Evolutionary conservation across 2,888 invertebrate genomes (phyloP).

Genomic region (Mechanitis messenoides): DNA sequence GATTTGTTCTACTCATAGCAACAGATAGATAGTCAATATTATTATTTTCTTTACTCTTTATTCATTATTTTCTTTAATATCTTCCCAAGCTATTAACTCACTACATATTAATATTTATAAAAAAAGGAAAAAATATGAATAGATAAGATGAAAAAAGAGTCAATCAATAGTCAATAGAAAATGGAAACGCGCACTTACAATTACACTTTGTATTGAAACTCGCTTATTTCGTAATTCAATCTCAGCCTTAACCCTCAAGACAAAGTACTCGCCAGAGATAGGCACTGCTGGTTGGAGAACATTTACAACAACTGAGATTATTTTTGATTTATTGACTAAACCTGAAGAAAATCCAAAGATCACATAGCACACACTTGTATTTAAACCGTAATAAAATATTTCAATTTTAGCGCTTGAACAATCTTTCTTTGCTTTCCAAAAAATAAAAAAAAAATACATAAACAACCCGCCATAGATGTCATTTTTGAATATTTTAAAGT

Average conservation of each 20-base stretch:
- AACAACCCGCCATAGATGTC: background rate
- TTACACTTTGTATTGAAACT: conserved; percentile 4
- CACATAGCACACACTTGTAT: background rate
- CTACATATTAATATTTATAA: too few relatives aligned
- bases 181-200: background rate
- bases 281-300: conserved; percentile 8
- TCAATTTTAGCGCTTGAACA: too few relatives aligned
- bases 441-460: too few relatives aligned
- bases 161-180: background rate
- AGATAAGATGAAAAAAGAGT: too few relatives aligned
- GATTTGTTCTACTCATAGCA: conserved; percentile 50
- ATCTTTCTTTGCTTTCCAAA: too few relatives aligned
- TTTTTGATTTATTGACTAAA: conserved; percentile 23
- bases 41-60: too few relatives aligned
- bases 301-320: conserved; percentile 21
- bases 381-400: background rate
- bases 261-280: background rate
- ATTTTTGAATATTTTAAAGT: too few relatives aligned
- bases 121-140: too few relatives aligned
- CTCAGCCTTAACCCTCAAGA: background rate
- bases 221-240: conserved; percentile 2
- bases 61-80: too few relatives aligned
- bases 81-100: too few relatives aligned
- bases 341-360: conserved; percentile 3
- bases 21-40: background rate